Evolutionary conservation across 2,888 invertebrate species (phyloP), one percentile per base, ranked within the genome.

Genomic region (Hyppa rectilinea): DNA sequence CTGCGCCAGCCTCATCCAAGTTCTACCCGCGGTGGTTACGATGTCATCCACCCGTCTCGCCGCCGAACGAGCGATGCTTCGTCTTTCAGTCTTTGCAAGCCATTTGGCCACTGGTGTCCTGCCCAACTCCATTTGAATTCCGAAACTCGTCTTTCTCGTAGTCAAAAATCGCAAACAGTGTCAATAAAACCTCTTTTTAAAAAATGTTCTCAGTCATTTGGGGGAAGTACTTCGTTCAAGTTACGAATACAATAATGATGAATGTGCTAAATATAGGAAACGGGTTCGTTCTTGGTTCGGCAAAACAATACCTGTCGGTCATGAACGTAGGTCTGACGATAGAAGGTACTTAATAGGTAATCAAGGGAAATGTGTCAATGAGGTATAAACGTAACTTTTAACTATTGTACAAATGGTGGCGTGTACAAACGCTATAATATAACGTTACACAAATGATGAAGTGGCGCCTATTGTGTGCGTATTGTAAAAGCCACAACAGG

Each of bases 331-430:
- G 9, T 12, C 9, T 20, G 43, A n/a, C 5, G 9, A 49, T 29
- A 36, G 7, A 23, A 14, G 12, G 2, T 50, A 14, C 40, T 49
- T 40, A 36, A n/a, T 61, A 40, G 55, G 38, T 43, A 47, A 76
- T 76, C 31, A 55, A 50, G 45, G 64, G 45, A 76, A 71, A 77
- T 71, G 60, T 77, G 59, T 75, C 49, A 75, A 75, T 60, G 60
- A 77, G 64, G 53, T 64, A n/a, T 71, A 58, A 56, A 61, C 40
- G 36, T 49, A 36, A 75, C 3, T 36, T 38, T 61, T 61, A 76
- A 64, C 36, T 61, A 36, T 64, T 65, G n/a, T 38, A 61, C 36
- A 31, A 66, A 38, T 29, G 7, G 26, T 62, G 47, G 60, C 52
- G 71, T 77, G 71, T 72, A 65, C 65, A 36, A 10, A 36, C 38